A percentile compares a stretch with the other conserved stretches of the same genome.
Evolutionary conservation across 2,113 vertebrate genomes (phyloP).

Genomic region (Lycocorax pyrrhopterus): DNA sequence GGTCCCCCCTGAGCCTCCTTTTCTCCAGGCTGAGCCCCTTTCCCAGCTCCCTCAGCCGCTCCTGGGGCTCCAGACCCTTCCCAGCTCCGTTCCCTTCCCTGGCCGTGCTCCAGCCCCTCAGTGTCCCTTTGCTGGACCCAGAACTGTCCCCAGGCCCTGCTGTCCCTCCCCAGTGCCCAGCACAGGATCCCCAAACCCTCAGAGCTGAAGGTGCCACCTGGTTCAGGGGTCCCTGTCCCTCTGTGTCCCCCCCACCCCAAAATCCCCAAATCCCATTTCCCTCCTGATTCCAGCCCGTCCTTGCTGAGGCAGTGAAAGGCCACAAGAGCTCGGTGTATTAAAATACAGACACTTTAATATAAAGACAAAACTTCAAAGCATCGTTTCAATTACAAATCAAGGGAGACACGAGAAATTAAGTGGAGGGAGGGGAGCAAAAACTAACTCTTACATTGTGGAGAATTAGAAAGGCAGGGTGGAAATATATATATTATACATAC

Average conservation of each 20-base stretch:
- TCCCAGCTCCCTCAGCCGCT: neutral
- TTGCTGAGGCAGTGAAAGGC: conserved; percentile 2
- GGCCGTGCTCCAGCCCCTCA: rapidly evolving
- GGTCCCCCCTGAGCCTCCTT: neutral
- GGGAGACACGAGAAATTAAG: conserved; percentile 38
- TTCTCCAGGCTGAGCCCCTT: neutral
- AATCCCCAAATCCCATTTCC: neutral
- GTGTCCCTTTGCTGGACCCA: neutral
- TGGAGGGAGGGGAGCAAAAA: neutral
- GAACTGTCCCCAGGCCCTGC: neutral
- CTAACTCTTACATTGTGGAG: conserved; percentile 44
- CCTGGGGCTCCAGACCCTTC: neutral
- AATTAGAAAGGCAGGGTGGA: conserved; percentile 58
- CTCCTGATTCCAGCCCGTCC: neutral
- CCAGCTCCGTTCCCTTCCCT: rapidly evolving
- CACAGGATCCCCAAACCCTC: neutral
- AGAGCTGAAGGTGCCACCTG: neutral
- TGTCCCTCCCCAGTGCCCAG: neutral
- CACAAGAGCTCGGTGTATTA: conserved; percentile 40
- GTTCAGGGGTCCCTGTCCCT: neutral
- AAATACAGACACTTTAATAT: conserved; percentile 66
- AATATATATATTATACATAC: conserved; percentile 70
- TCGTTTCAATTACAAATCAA: conserved; percentile 55
- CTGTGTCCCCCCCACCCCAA: neutral
- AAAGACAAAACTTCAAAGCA: conserved; percentile 66